These are phyloP conservation scores for Drosophila watanabei DNA, from an alignment of 1,140 invertebrate species.

Conservation along the genomic window DNA sequence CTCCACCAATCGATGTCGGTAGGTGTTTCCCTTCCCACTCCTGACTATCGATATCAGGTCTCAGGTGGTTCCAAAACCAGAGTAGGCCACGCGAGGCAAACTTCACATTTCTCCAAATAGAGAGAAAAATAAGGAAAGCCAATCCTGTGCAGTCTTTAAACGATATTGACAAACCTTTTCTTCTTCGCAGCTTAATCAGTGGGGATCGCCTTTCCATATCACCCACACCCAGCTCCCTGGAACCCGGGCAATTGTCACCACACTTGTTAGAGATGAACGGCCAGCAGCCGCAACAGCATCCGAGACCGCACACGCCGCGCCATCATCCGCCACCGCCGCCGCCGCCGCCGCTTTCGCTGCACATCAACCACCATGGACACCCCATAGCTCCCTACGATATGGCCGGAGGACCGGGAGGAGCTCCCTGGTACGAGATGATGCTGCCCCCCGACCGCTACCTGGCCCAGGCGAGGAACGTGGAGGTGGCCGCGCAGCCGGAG, in stretches of 20 bases:
- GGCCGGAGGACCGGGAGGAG: neutral
- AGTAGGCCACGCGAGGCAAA: neutral
- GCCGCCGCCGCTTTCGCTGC: neutral
- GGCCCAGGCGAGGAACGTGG: conserved; percentile 86
- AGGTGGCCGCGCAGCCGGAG: conserved; percentile 79
- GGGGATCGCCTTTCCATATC: conserved; percentile 12
- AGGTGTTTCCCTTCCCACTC: neutral
- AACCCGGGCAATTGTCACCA: conserved; percentile 53
- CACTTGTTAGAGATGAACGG: conserved; percentile 39
- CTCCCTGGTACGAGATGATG: conserved; percentile 65
- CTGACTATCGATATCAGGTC: neutral
- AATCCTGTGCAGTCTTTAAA: neutral
- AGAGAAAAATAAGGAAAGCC: neutral
- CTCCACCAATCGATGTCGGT: conserved; percentile 47
- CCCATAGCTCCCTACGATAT: neutral
- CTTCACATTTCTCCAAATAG: neutral
- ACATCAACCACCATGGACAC: neutral
- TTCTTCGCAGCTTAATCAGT: neutral
- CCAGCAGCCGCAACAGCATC: neutral
- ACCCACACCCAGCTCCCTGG: conserved; percentile 5
- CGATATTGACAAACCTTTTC: neutral
- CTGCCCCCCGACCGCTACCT: conserved; percentile 87
- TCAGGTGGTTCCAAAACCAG: neutral
- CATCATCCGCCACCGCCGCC: neutral
- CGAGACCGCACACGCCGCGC: neutral